These are phyloP conservation scores for Eucriotettix oculatus DNA, from an alignment of 2,888 invertebrate genomes.

Conservation along the genomic window DNA sequence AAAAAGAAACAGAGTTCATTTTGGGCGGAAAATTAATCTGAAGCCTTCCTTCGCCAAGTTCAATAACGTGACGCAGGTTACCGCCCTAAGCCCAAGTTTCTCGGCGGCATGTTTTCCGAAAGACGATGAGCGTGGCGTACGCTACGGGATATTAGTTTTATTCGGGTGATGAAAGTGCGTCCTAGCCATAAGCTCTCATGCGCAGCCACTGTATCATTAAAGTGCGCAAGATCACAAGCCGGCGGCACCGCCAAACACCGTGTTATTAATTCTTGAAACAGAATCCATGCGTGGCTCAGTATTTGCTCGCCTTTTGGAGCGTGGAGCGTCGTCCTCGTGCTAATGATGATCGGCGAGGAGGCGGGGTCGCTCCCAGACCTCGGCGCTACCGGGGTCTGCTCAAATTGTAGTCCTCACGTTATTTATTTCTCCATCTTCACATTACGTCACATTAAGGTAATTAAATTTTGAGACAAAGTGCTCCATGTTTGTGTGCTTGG, in stretches of 20 bases:
- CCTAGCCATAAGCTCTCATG: neutral
- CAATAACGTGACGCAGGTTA: no score
- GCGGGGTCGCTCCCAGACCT: neutral
- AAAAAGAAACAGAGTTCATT: no score
- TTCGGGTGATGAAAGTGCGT: neutral
- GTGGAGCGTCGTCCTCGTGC: neutral
- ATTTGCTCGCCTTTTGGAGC: slow-evolving; percentile 2
- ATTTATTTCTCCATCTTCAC: no score
- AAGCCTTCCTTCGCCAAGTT: no score
- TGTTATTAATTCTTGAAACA: slow-evolving; percentile 12
- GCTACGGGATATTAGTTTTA: slow-evolving; percentile 1
- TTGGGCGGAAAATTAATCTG: no score
- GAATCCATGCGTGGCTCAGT: slow-evolving; percentile 8
- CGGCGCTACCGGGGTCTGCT: neutral
- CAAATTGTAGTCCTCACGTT: neutral
- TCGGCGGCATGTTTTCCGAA: no score
- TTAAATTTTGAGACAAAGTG: no score
- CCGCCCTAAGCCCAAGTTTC: no score
- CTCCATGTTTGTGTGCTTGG: no score
- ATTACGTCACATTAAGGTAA: no score
- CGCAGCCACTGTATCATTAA: slow-evolving; percentile 7
- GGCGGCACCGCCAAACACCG: slow-evolving; percentile 6
- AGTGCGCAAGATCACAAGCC: slow-evolving; percentile 8
- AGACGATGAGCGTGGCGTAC: neutral
- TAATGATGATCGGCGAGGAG: neutral